phyloP scores from a whole-genome alignment of 2,888 invertebrate genomes.

The Argyresthia albistria region DNA sequence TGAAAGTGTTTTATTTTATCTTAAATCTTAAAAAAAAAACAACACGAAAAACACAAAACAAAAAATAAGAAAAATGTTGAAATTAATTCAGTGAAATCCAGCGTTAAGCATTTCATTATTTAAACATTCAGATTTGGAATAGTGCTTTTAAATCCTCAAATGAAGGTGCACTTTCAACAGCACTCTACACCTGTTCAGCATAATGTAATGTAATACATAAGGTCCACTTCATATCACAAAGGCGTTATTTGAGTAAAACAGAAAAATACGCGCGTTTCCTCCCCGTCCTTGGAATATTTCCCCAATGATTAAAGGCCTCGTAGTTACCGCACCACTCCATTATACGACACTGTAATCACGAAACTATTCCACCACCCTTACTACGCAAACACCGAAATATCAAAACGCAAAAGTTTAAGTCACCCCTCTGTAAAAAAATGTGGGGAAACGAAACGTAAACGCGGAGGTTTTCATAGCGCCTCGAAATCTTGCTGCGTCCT shows the following conservation, averaged over 20 bases:
- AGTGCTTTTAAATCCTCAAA: no score
- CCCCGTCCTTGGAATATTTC: conserved; percentile 41
- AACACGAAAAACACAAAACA: no score
- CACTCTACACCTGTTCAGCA: no score
- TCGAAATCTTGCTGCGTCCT: conserved; percentile 17
- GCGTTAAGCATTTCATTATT: neutral
- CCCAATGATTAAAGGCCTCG: conserved; percentile 58
- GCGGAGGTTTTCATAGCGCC: conserved; percentile 4
- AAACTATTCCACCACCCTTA: conserved; percentile 34
- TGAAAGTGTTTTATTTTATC: no score
- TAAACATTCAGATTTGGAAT: neutral
- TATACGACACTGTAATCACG: conserved; percentile 58
- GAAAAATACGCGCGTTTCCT: conserved; percentile 26
- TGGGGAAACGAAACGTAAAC: conserved; percentile 19
- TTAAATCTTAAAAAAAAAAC: no score
- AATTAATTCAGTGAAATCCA: no score
- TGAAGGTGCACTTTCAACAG: no score
- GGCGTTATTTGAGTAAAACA: conserved; percentile 9
- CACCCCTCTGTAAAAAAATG: conserved; percentile 7
- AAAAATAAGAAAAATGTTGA: no score
- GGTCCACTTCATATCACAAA: conserved; percentile 1
- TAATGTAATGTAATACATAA: neutral
- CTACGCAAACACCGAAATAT: conserved; percentile 6
- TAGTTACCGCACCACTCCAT: conserved; percentile 37
- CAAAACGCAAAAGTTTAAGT: conserved; percentile 23